These are phyloP conservation scores for Loxodonta africana DNA, from an alignment of 2,113 vertebrate species.

Conservation along the genomic window DNA sequence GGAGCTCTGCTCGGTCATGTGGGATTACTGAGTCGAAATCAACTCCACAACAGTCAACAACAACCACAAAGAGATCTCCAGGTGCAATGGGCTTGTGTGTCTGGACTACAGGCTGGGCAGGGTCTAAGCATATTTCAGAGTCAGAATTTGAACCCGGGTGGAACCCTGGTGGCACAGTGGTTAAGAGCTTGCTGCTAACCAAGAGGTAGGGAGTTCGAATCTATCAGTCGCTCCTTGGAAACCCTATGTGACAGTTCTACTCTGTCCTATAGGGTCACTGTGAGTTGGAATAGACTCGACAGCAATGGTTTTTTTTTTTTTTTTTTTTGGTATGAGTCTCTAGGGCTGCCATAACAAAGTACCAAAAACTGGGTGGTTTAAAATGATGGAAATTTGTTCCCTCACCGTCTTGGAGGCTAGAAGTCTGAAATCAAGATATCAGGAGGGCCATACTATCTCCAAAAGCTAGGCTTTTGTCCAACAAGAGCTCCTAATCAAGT, in stretches of 20 bases:
- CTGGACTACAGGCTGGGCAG: rapidly evolving
- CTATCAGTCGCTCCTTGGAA: too few species aligned
- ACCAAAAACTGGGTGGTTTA: neutral
- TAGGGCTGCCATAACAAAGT: neutral
- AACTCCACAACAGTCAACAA: neutral
- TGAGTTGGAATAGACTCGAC: too few species aligned
- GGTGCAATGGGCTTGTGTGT: neutral
- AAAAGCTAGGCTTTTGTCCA: neutral
- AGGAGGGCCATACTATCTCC: neutral
- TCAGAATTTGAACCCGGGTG: neutral
- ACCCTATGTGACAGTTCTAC: too few species aligned
- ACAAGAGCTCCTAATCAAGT: rapidly evolving
- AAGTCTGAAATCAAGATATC: neutral
- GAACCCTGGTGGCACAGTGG: too few species aligned
- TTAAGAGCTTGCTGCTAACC: too few species aligned
- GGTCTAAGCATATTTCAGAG: rapidly evolving
- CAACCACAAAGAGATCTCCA: neutral
- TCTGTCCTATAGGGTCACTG: too few species aligned
- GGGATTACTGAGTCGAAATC: neutral
- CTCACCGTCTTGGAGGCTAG: neutral
- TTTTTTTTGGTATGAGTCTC: neutral
- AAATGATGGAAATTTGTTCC: neutral
- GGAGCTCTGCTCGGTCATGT: neutral
- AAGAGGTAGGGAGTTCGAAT: too few species aligned
- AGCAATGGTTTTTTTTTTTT: too few species aligned